Base-by-base conservation (phyloP, 2,113 vertebrate genomes). In the Nesospiza acunhae region DNA sequence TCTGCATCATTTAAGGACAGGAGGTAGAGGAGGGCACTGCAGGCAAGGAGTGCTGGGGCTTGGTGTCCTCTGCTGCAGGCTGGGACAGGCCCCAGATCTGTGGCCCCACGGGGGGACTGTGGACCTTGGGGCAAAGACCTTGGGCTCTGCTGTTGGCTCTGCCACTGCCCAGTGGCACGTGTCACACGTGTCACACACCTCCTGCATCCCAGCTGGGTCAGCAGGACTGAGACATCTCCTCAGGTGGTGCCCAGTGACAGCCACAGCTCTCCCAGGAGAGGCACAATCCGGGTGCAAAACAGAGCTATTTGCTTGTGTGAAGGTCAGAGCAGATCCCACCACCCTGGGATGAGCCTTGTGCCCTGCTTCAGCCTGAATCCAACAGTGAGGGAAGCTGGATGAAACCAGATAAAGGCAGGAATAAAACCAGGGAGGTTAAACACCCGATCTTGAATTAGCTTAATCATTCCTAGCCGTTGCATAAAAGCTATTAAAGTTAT, bases 401-500 rank as follows among this genome's bases (percentile, higher is more conserved):
- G 62, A 35, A 35, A 30, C 49, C 39, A 46, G 58, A 56, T 46
- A 46, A 81, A 78, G 37, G 50, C 26, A 53, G 66, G 58, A 82
- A 59, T 72, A 75, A 92, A 90, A 63, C 3, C 6, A 7, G 28
- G 16, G 58, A 79, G 63, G 44, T 85, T 79, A 52, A 87, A 64
- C 26, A 52, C 52, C 56, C 66, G 11, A 44, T 41, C 46, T 68
- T 73, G 60, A 96, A 83, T 88, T 60, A 93, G 70, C 35, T 83
- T 74, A 53, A 67, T 92, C 52, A 64, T 76, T 68, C 42, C 59
- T 52, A 60, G 63, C 44, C 1, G 0, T 77, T 90, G 72, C 67
- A 69, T 80, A 92, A 88, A 95, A 92, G 76, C 86, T 58, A 56
- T 76, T 88, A 73, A 64, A 77, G 41, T 86, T 90, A 76, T 94